Evolutionary conservation across 2,797 vertebrate genomes (phyloP), one percentile per base, ranked within the genome.

Genomic region (Halcyon leucocephala): DNA sequence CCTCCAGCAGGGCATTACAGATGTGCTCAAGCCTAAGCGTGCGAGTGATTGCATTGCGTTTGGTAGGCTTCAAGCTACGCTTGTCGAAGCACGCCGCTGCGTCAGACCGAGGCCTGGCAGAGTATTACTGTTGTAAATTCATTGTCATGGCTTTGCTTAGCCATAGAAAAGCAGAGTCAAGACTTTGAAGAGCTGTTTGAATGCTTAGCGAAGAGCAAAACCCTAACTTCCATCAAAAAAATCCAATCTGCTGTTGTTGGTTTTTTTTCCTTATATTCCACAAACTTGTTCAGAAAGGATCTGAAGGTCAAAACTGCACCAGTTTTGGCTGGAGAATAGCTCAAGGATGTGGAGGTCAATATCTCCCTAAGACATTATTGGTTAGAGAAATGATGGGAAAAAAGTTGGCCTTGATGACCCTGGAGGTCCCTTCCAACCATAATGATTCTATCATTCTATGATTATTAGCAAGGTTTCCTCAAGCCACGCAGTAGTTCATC

Each of bases 241-340:
- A 82, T 1, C 49, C 39, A 55, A 16, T 10, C 46, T 37, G 46
- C 31, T 1, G 0, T 6, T 28, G 2, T 1, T 28, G 31, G 1
- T 14, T 29, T 58, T 51, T 74, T 78, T 51, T 28, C 39, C 11
- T 58, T 70, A n/a, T 48, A 66, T 82, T 41, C 48, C 54, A 26
- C 2, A 1, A 37, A 67, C 15, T 55, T 55, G 54, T 58, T 52
- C 55, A 58, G 74, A 73, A 69, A 72, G 20, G 54, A n/a, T 35
- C 14, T 88, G 80, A 77, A 94, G 86, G 65, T 69, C 70, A 86
- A 66, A 80, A 28, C 6, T 20, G 10, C n/a, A 14, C 1, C 37
- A 31, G 26, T 58, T 90, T 54, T 84, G 82, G 73, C 66, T 62
- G 62, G 19, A 69, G 77, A 48, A 55, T 8, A 72, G 73, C 49